Evolutionary conservation across 2,113 vertebrate species (phyloP), one percentile per base, ranked within the genome.

Genomic region (Scytalopus superciliaris): DNA sequence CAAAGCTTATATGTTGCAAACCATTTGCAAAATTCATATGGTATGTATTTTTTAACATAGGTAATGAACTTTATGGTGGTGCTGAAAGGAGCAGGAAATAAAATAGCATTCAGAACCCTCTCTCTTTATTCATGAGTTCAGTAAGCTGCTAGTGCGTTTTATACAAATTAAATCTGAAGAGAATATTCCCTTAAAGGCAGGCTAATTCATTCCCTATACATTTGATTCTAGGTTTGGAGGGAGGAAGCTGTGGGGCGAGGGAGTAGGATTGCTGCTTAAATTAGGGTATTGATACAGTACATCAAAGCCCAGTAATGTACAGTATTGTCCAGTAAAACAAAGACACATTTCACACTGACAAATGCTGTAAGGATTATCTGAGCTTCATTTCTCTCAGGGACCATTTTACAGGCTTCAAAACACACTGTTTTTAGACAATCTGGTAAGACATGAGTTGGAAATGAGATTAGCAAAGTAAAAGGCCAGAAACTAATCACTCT

Each of bases 401-500:
- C 94, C 75, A 96, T 96, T 95, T 91, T 91, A 89, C 60, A 96
- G 93, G 84, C 89, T 97, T 95, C 86, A 69, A 97, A 96, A 73
- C 70, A 60, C 40, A 67, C 93, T 97, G 95, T 37, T 98, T 98
- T 90, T 94, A 95, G 87, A 96, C 80, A 97, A 91, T 92, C 81
- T 96, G 91, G 85, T 94, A 97, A 94, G 73, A 94, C 95, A 84
- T 69, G 93, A 93, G 84, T 96, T 97, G 79, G 86, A 95, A 97
- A 97, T 94, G 87, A 97, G 96, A 97, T 96, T 96, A 98, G 95
- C 17, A 7, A 97, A 96, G 97, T 94, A 97, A 98, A 96, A 90
- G 96, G 96, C 67, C 94, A 94, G 94, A 97, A 98, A 98, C 96
- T 98, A 98, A 98, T 98, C 96, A 97, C 75, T 96, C 86, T 96